Evolutionary conservation across 2,888 invertebrate genomes (phyloP), one percentile per base, ranked within the genome.

Genomic region (Agrochola circellaris): DNA sequence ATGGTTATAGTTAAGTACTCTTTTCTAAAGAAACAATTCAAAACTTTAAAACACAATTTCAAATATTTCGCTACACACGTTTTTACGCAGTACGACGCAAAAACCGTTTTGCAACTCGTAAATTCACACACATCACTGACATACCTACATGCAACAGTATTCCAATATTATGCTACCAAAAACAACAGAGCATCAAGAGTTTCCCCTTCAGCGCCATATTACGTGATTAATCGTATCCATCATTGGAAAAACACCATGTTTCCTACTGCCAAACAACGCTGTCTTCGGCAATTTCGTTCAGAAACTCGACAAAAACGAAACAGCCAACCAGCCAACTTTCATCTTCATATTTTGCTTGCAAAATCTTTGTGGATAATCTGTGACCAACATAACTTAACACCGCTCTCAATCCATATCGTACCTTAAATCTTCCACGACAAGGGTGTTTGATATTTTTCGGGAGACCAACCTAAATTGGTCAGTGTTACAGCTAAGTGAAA

Each of bases 261-360:
- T 83, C 85, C 77, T 75, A 79, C 72, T 74, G 69, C 80, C 78
- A 84, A 88, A 86, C 83, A 86, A 73, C 82, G 85, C 88, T 89
- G 90, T 90, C 91, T 87, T 84, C 84, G 74, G 80, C 89, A 90
- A 91, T 90, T 89, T 90, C 87, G 85, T 87, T 86, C 86, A 80
- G 77, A 82, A 81, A 84, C 84, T 83, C 85, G 81, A 84, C 90
- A 91, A 92, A 92, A 92, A 91, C 89, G 85, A 88, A 90, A 90
- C 89, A 89, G 86, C 86, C 74, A 81, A 79, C 87, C 73, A 87
- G 88, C 89, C 91, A 91, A 91, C 85, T 92, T 91, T 87, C 90
- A 91, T 92, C 92, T 90, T 90, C 91, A 92, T 92, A 92, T 92
- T 92, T 92, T 91, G 86, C 85, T 84, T 80, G 81, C 85, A 77